Evolutionary conservation across 2,888 invertebrate species (phyloP), one percentile per base, ranked within the genome.

Genomic region (Xiphydria camelus): DNA sequence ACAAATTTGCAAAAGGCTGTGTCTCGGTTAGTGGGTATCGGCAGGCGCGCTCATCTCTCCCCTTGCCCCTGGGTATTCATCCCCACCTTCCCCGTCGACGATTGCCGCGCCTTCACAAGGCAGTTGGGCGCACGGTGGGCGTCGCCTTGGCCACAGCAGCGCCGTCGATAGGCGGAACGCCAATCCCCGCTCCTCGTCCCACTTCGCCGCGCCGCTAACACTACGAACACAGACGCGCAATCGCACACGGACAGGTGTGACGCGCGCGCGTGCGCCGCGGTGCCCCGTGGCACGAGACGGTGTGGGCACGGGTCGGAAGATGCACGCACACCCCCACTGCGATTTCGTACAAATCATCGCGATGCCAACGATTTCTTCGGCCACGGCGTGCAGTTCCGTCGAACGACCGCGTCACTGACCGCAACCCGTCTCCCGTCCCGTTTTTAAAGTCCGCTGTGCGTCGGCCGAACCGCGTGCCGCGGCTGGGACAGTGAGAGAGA

Each of bases 121-220:
- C 23, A 23, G 23, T n/a, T n/a, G 6, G 7, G 23, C 23, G 6
- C 23, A n/a, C 23, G 23, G 23, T 7, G n/a, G 7, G 23, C n/a
- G 23, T n/a, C 23, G 7, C 23, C 23, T 23, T n/a, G n/a, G n/a
- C n/a, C n/a, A n/a, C n/a, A n/a, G n/a, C n/a, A n/a, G n/a, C n/a
- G n/a, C n/a, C n/a, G n/a, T n/a, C n/a, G n/a, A 47, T 53, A 53
- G 66, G 66, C 62, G 66, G 66, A 53, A 62, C 44, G 47, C 20
- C 43, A 38, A 39, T 47, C 57, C 54, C 57, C 55, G 43, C 58
- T n/a, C n/a, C n/a, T n/a, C n/a, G n/a, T n/a, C n/a, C n/a, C n/a
- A n/a, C n/a, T n/a, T n/a, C n/a, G n/a, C n/a, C n/a, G n/a, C n/a
- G n/a, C n/a, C n/a, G n/a, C n/a, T n/a, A n/a, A n/a, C n/a, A n/a